Conservation (phyloP, 2,797 vertebrate genomes). For the Meda fulgida region DNA sequence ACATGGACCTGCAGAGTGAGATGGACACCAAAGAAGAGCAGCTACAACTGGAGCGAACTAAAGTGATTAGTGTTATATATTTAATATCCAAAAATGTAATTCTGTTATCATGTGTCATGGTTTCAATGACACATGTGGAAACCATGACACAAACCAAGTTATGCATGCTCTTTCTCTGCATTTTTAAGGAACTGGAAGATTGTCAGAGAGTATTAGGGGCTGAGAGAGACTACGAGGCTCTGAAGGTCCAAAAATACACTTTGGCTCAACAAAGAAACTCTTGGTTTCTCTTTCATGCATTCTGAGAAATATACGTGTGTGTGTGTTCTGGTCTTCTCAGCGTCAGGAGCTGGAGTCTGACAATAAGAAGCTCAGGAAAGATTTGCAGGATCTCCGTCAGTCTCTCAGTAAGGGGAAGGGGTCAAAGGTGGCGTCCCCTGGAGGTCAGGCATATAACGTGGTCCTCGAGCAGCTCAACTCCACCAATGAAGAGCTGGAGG, state of each 20-base stretch:
- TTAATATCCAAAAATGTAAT: not conserved
- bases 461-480: conserved; percentile 91
- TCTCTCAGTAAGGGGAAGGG: conserved; percentile 82
- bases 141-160: not conserved
- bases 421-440: conserved; percentile 77
- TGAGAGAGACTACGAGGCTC: conserved; percentile 90
- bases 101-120: not conserved
- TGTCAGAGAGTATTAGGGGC: conserved; percentile 83
- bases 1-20: conserved; percentile 86
- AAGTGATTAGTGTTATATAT: conserved; percentile 69
- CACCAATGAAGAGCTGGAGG: conserved; percentile 91
- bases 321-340: conserved; percentile 67
- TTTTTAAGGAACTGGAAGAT: conserved; percentile 81
- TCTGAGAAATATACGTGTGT: not conserved
- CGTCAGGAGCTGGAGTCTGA: conserved; percentile 94
- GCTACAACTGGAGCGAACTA: conserved; percentile 81
- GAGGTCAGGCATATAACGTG: conserved; percentile 85
- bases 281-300: not conserved
- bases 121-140: too few relatives aligned
- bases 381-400: conserved; percentile 88
- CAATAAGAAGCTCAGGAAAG: conserved; percentile 93
- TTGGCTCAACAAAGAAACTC: not conserved
- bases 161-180: conserved; percentile 46
- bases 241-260: conserved; percentile 84
- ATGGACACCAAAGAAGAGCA: conserved; percentile 89